phyloP scores from a whole-genome alignment of 2,113 vertebrate species.

The Natator depressus region DNA sequence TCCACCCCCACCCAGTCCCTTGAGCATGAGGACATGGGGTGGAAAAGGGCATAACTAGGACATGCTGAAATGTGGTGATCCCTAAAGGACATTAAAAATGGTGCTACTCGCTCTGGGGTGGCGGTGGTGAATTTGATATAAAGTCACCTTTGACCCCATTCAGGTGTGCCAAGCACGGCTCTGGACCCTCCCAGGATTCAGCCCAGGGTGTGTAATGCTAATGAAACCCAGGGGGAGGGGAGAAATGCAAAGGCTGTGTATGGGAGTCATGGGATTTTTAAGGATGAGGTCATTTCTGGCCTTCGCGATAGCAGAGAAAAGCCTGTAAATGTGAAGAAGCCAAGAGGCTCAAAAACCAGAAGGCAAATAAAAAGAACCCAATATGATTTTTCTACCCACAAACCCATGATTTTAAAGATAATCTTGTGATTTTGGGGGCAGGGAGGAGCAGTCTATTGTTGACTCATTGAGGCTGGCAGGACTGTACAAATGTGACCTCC shows the following conservation, averaged over 20 bases:
- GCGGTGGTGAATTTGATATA: neutral
- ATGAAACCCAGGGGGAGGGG: neutral
- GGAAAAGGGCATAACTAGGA: neutral
- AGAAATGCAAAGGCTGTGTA: neutral
- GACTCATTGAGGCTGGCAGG: neutral
- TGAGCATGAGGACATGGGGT: neutral
- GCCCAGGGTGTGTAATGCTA: fast-evolving
- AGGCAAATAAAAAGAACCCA: neutral
- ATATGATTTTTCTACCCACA: too few species aligned
- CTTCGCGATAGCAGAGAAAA: neutral
- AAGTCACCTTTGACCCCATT: neutral
- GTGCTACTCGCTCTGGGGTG: neutral
- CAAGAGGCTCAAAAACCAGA: neutral
- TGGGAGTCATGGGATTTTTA: fast-evolving
- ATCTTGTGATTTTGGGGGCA: neutral
- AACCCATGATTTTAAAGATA: neutral
- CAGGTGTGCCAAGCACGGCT: neutral
- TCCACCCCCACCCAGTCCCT: neutral
- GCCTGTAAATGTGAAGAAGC: neutral
- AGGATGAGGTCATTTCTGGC: neutral
- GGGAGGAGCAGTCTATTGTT: fast-evolving
- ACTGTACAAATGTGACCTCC: neutral
- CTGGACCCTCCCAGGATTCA: neutral
- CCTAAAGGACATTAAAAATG: neutral
- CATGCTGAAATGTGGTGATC: neutral